Conservation (phyloP, 2,888 invertebrate genomes). For the Lysandra bellargus region DNA sequence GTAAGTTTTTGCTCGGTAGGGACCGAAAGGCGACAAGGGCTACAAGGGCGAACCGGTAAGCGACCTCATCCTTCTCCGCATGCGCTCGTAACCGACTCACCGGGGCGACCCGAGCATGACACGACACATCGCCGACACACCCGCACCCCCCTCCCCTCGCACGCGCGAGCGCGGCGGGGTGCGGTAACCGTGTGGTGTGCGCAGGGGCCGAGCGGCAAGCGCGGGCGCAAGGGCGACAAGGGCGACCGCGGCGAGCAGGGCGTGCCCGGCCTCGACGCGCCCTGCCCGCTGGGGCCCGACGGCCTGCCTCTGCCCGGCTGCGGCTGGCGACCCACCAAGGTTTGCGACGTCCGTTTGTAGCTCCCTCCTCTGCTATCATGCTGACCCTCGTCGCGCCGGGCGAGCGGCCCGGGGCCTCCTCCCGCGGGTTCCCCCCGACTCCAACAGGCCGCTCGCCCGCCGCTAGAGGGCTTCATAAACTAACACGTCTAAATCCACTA, state of each 20-base stretch:
- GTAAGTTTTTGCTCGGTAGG: slow-evolving; percentile 80
- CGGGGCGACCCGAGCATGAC: slow-evolving; percentile 40
- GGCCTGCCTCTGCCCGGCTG: slow-evolving; percentile 98
- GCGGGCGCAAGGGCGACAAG: slow-evolving; percentile 94
- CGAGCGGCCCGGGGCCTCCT: not conserved
- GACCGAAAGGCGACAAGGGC: slow-evolving; percentile 94
- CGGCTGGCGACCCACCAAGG: slow-evolving; percentile 95
- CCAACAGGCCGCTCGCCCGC: not conserved
- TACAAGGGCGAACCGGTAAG: slow-evolving; percentile 91
- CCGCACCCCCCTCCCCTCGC: slow-evolving; percentile 17
- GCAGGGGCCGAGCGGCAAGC: slow-evolving; percentile 92
- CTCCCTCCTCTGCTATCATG: not conserved
- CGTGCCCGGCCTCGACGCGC: slow-evolving; percentile 98
- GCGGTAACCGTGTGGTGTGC: slow-evolving; percentile 41
- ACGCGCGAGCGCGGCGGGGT: not conserved
- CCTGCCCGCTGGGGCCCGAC: slow-evolving; percentile 98
- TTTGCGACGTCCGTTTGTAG: slow-evolving; percentile 48
- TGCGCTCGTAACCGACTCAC: slow-evolving; percentile 41
- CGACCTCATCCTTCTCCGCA: slow-evolving; percentile 47
- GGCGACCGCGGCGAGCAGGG: slow-evolving; percentile 98
- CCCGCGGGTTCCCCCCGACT: not conserved
- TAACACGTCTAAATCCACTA: not conserved
- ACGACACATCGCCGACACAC: slow-evolving; percentile 27
- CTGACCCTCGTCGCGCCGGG: not conserved
- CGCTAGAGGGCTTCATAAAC: not conserved